phyloP scores from a whole-genome alignment of 2,113 vertebrate species.

The Stomatorhinus ivindoensis region DNA sequence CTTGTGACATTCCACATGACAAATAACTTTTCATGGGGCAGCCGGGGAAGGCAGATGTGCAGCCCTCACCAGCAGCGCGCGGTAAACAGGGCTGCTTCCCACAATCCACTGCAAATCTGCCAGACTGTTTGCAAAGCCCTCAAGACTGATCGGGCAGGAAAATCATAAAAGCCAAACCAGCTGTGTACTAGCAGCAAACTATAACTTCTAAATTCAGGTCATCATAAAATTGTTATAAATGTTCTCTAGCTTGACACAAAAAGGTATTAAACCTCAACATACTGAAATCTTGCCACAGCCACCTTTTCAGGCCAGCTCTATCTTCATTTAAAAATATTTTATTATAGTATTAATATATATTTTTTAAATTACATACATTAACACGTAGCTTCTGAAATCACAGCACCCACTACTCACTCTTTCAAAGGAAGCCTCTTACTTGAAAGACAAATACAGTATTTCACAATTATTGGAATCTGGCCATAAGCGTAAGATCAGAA shows the following conservation, averaged over 20 bases:
- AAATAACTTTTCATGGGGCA: not conserved
- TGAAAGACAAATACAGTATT: not conserved
- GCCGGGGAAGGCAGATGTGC: not conserved
- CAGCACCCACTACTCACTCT: not conserved
- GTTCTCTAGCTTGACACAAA: not conserved
- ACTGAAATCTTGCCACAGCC: not conserved
- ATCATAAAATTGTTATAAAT: not conserved
- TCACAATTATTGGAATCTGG: not conserved
- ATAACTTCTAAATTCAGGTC: not conserved
- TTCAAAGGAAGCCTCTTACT: not conserved
- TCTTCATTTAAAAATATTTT: not conserved
- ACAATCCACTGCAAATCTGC: not conserved
- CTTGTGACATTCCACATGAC: not conserved
- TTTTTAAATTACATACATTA: not conserved
- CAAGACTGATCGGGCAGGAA: not conserved
- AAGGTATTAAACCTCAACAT: not conserved
- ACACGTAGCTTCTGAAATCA: not conserved
- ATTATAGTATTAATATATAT: not conserved
- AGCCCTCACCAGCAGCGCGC: not conserved
- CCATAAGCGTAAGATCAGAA: not conserved
- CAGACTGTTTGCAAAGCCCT: not conserved
- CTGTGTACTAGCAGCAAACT: not conserved
- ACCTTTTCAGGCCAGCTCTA: not conserved
- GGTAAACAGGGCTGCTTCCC: not conserved
- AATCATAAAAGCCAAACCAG: not conserved